Base-by-base conservation (phyloP, 1,140 invertebrate species). In the Ylistrum balloti region DNA sequence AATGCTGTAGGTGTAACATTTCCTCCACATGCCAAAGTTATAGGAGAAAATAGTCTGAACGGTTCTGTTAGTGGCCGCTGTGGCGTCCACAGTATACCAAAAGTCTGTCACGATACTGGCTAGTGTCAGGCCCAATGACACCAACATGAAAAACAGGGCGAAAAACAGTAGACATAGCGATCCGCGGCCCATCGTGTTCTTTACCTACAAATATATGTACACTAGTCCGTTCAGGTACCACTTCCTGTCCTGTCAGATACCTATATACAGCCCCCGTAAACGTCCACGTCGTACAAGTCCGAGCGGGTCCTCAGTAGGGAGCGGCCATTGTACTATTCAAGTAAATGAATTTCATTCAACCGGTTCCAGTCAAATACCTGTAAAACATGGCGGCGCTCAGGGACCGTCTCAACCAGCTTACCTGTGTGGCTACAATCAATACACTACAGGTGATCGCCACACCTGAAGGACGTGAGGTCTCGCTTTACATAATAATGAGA, bases 21-120 rank as follows among this genome's bases (percentile, higher is more conserved):
- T 90, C 74, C 91, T 87, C 93, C 93, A 94, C 88, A 94, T 91
- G n/a, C 93, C 93, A 85, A 91, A 93, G 87, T 90, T 32, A 41
- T 92, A 94, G 13, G 92, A 92, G 89, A 89, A 94, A 33, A 45
- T 15, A 45, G 89, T 85, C 33, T 88, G 85, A 13, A 91, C 34
- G 13, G 91, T 92, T 33, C 38, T 33, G 85, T 92, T 92, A 5
- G 88, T 22, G 45, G 86, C 88, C 0, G 33, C 28, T 45, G 33
- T 90, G 17, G 20, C 38, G 28, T 90, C 33, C 15, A 91, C 92
- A 32, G 56, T 89, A 41, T 92, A 94, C 93, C 93, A 94, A 88
- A 91, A 90, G 86, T 94, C 93, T 9, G 92, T 93, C 33, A 93
- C 90, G 17, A 94, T 91, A 33, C 90, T 90, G 20, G 91, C 88